Conservation (phyloP, 2,797 vertebrate species). For the Nyctalus aviator region DNA sequence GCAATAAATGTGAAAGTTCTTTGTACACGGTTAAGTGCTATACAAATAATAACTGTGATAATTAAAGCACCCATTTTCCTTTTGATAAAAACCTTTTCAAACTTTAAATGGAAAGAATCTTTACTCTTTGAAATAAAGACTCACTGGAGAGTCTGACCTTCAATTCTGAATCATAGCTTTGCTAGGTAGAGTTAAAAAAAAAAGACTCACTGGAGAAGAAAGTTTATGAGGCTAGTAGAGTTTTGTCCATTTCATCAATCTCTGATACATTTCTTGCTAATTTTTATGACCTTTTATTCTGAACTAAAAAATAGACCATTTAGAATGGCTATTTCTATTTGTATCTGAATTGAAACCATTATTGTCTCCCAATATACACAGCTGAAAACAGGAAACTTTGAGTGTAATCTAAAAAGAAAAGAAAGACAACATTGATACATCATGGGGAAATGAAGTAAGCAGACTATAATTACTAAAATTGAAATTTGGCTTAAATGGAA, state of each 20-base stretch:
- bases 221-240: neutral
- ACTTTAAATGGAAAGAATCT: constrained; percentile 27
- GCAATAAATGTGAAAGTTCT: neutral
- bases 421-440: neutral
- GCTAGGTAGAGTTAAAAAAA: neutral
- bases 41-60: neutral
- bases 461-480: neutral
- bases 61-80: neutral
- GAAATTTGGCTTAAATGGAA: constrained; percentile 23
- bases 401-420: neutral
- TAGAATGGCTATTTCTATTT: constrained; percentile 18
- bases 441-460: neutral
- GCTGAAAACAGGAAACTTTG: constrained; percentile 10
- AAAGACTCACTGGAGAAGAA: neutral
- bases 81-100: neutral
- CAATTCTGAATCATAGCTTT: too few species aligned
- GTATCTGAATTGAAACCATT: neutral
- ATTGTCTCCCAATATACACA: neutral
- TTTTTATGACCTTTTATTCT: neutral
- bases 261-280: constrained; percentile 45
- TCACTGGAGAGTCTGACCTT: neutral
- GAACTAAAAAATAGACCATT: neutral
- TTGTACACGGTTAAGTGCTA: neutral
- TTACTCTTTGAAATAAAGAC: neutral
- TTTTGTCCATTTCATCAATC: neutral